A percentile compares a stretch with the other conserved stretches of the same genome.
Evolutionary conservation across 2,113 vertebrate genomes (phyloP).

Genomic region (Pluvianellus socialis): DNA sequence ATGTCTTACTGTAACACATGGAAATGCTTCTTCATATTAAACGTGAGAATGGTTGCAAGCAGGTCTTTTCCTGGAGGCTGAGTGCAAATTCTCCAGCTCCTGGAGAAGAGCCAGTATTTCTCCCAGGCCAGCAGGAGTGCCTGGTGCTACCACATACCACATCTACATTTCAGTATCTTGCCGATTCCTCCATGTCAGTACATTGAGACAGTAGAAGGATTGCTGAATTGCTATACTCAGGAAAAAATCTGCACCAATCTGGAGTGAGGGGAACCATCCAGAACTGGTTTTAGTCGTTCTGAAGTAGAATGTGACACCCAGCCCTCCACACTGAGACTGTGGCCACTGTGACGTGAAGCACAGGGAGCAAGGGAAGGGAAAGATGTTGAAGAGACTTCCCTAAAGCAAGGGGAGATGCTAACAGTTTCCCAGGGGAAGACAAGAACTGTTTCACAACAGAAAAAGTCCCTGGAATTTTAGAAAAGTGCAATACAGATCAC

Average conservation of each 20-base stretch:
- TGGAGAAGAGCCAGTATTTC: background rate
- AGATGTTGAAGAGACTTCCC: background rate
- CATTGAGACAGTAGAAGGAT: background rate
- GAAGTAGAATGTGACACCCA: background rate
- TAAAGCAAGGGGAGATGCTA: background rate
- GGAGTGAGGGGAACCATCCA: background rate
- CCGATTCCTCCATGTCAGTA: background rate
- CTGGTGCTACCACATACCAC: background rate
- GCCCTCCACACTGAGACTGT: background rate
- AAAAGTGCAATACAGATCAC: background rate
- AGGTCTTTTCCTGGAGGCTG: background rate
- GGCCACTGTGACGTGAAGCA: background rate
- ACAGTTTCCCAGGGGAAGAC: background rate
- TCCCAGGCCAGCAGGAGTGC: background rate
- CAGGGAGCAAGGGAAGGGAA: background rate
- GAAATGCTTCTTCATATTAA: background rate
- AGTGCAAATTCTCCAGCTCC: background rate
- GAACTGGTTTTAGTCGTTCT: background rate
- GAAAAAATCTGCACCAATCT: background rate
- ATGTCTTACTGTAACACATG: rapidly evolving
- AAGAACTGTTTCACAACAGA: background rate
- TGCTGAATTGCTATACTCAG: background rate
- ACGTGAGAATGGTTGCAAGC: background rate
- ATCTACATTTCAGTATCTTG: background rate
- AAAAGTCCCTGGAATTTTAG: background rate